Percentiles rank a stretch among this genome's conserved stretches.
Conservation (phyloP, 2,113 vertebrate species). For the Myrmophylax atrothorax region DNA sequence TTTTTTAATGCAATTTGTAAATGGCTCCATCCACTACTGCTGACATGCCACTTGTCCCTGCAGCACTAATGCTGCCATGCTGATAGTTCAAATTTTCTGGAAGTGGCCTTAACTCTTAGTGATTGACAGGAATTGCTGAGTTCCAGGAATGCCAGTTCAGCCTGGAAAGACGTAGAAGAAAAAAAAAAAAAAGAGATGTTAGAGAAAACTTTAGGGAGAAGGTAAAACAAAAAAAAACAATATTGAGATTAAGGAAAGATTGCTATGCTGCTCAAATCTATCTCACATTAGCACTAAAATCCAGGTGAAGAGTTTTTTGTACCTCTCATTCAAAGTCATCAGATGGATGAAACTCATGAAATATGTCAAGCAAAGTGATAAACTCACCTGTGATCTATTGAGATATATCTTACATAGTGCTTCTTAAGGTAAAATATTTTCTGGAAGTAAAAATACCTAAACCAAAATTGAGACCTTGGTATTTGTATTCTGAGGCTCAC, state of each 20-base stretch:
- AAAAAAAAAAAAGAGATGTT: background rate
- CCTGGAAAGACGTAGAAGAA: background rate
- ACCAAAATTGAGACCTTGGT: background rate
- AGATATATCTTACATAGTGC: background rate
- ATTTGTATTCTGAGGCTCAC: background rate
- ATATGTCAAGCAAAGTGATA: background rate
- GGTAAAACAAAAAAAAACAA: background rate
- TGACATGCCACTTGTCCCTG: conserved; percentile 26
- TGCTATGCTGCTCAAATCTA: background rate
- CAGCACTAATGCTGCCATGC: conserved; percentile 28
- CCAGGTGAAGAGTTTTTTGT: background rate
- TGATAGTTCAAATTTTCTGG: conserved; percentile 45
- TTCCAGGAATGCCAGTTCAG: conserved; percentile 11
- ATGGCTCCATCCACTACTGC: conserved; percentile 16
- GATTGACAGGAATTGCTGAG: conserved; percentile 23
- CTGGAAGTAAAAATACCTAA: background rate
- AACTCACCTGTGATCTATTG: background rate
- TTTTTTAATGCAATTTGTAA: conserved; percentile 48
- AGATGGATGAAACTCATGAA: background rate
- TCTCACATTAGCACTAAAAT: background rate
- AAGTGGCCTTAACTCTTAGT: conserved; percentile 15
- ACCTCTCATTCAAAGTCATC: background rate
- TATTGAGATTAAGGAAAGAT: background rate
- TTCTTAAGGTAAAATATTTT: background rate
- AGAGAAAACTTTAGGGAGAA: background rate